Evolutionary conservation across 2,113 vertebrate species (phyloP).

Genomic region (Myrmecobius fasciatus): DNA sequence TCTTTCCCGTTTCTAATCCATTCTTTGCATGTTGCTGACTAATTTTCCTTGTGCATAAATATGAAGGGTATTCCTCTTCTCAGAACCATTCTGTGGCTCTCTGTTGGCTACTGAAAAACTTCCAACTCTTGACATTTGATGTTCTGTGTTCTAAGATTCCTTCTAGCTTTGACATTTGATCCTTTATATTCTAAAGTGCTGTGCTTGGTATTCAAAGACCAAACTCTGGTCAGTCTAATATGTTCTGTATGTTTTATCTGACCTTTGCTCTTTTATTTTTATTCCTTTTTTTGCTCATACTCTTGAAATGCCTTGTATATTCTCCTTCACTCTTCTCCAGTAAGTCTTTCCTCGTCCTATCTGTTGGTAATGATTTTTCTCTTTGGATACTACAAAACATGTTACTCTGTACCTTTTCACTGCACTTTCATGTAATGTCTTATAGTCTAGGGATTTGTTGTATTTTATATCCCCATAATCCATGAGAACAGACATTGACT

Average conservation of each 20-base stretch:
- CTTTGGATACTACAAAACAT: too few species aligned
- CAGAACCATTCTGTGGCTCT: neutral
- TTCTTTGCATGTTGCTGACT: neutral
- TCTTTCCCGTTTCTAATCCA: neutral
- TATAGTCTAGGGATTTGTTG: too few species aligned
- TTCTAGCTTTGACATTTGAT: too few species aligned
- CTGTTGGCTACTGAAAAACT: neutral
- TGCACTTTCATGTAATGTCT: too few species aligned
- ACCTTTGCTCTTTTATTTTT: neutral
- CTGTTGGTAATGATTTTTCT: too few species aligned
- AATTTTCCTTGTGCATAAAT: neutral
- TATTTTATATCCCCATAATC: too few species aligned
- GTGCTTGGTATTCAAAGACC: neutral
- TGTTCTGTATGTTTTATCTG: neutral
- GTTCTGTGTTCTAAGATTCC: neutral
- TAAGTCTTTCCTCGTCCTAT: too few species aligned
- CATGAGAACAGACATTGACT: too few species aligned
- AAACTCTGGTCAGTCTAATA: neutral
- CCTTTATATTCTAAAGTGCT: neutral
- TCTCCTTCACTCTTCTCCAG: too few species aligned
- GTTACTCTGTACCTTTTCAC: too few species aligned
- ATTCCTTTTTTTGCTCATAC: neutral
- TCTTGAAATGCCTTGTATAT: neutral
- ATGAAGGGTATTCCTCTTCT: neutral
- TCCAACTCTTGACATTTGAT: neutral